Conservation (phyloP, 2,797 vertebrate genomes). For the Crocodylus rhombifer region DNA sequence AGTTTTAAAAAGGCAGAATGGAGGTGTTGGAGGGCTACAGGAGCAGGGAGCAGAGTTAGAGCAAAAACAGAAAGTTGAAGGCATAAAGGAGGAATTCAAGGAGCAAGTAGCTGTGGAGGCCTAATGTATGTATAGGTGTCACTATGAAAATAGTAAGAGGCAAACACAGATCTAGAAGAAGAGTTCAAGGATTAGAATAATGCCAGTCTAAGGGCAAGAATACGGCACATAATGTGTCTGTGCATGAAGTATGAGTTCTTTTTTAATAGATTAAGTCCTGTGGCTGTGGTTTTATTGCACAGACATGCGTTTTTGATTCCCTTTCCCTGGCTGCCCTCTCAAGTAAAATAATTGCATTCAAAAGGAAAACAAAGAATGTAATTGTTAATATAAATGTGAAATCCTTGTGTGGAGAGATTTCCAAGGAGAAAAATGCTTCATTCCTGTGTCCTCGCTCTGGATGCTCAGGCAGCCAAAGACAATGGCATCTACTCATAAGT, state of each 20-base stretch:
- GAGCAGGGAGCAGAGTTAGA: background rate
- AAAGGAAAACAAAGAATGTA: background rate
- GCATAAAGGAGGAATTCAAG: background rate
- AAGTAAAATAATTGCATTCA: background rate
- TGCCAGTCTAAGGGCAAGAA: background rate
- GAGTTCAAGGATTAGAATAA: background rate
- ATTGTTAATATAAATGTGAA: background rate
- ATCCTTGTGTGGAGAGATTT: background rate
- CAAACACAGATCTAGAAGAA: background rate
- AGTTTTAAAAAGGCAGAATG: background rate
- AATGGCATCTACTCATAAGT: fast-evolving
- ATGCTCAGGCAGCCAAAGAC: background rate
- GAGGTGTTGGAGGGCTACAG: background rate
- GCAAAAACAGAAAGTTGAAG: background rate
- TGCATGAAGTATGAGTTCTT: background rate
- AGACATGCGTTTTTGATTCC: background rate
- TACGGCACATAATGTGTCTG: background rate
- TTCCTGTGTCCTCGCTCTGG: background rate
- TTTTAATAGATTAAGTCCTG: background rate
- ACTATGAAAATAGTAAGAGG: background rate
- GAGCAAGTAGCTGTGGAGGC: background rate
- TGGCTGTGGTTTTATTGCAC: background rate
- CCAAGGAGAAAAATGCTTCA: background rate
- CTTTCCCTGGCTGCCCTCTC: background rate
- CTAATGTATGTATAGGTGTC: too few species aligned